Percentiles rank a stretch among this genome's conserved stretches.
These are phyloP conservation scores for Leptodactylus fallax DNA, from an alignment of 2,797 vertebrate genomes.

Conservation along the genomic window DNA sequence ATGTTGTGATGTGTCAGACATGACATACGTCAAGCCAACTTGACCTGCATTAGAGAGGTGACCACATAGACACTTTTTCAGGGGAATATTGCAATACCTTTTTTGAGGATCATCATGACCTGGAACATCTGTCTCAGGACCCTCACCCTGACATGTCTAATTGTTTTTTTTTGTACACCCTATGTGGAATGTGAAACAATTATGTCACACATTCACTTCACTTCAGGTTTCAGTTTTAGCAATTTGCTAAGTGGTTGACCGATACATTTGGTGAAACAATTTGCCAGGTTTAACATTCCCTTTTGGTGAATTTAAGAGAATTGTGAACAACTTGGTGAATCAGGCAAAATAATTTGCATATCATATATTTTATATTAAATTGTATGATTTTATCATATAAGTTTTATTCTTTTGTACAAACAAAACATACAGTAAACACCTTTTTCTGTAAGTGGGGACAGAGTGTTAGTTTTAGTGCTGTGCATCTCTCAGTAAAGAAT, in stretches of 20 bases:
- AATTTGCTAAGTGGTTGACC: too few relatives aligned
- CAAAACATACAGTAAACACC: background rate
- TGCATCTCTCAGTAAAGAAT: background rate
- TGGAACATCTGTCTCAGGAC: background rate
- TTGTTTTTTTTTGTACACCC: background rate
- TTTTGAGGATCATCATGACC: too few relatives aligned
- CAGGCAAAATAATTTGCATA: background rate
- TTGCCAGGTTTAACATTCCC: background rate
- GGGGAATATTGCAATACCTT: background rate
- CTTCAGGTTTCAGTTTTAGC: too few relatives aligned
- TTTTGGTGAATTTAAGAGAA: background rate
- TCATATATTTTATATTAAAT: too few relatives aligned
- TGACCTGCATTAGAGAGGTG: background rate
- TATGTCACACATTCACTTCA: too few relatives aligned
- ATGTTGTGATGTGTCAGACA: too few relatives aligned
- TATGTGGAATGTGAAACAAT: too few relatives aligned
- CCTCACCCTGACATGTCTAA: background rate
- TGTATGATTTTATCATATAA: too few relatives aligned
- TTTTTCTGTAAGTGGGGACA: too few relatives aligned
- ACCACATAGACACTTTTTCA: background rate
- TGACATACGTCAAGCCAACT: background rate
- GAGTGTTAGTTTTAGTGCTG: background rate
- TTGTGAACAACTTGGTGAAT: background rate
- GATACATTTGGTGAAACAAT: background rate
- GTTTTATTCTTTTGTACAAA: background rate